Percentiles rank a stretch among this genome's conserved stretches.
phyloP scores from a whole-genome alignment of 2,888 invertebrate genomes.

The Torymus texanus region DNA sequence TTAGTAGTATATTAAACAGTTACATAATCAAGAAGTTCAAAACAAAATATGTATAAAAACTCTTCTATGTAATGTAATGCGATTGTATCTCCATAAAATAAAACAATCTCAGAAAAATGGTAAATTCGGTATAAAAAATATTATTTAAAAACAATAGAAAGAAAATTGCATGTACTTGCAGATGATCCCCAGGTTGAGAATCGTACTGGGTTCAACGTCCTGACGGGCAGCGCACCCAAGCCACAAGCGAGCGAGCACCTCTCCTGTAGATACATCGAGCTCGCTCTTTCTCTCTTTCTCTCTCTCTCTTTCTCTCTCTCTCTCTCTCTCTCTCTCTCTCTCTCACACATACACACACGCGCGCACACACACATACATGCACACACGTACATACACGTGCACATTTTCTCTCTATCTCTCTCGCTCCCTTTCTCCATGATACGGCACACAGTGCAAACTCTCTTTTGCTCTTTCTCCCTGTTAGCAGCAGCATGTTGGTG shows the following conservation, averaged over 20 bases:
- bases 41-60: no score
- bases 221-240: constrained; percentile 74
- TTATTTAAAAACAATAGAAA: no score
- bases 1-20: no score
- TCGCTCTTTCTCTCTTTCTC: constrained; percentile 53
- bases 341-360: constrained; percentile 50
- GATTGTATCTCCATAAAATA: no score
- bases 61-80: no score
- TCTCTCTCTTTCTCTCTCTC: constrained; percentile 52
- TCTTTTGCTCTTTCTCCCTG: constrained; percentile 64
- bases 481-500: not conserved
- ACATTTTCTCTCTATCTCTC: constrained; percentile 53
- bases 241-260: constrained; percentile 61
- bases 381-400: constrained; percentile 49
- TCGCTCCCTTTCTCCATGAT: constrained; percentile 62
- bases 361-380: constrained; percentile 62
- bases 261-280: constrained; percentile 61
- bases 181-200: constrained; percentile 74
- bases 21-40: no score
- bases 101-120: no score
- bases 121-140: no score
- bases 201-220: constrained; percentile 75
- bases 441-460: constrained; percentile 45
- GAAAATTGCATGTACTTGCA: constrained; percentile 55
- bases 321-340: constrained; percentile 53